These are phyloP conservation scores for Virgularia gustaviana DNA, from an alignment of 92 coral and sea anemone genomes.

Conservation along the genomic window DNA sequence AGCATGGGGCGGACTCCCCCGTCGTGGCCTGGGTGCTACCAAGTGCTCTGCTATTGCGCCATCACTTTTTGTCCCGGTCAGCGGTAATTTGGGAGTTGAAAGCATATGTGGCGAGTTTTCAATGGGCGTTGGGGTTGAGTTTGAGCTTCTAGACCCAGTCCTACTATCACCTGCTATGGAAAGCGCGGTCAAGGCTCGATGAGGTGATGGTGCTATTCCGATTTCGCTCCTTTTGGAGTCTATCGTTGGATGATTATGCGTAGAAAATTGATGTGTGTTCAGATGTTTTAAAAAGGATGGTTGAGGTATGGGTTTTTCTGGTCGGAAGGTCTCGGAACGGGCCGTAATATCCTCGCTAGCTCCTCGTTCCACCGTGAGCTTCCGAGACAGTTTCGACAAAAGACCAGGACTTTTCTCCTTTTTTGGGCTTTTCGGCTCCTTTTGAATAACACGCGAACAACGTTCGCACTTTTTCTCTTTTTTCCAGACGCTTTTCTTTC, in stretches of 20 bases:
- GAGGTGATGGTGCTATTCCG: not conserved
- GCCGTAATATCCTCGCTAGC: not conserved
- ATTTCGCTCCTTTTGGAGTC: not conserved
- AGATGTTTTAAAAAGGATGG: not conserved
- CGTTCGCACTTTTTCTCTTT: not conserved
- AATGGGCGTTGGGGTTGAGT: not conserved
- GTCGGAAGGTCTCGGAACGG: not conserved
- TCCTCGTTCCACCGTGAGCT: not conserved
- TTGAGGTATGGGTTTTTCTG: not conserved
- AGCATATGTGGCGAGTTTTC: not conserved
- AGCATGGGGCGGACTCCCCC: too few relatives aligned
- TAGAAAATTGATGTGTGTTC: not conserved
- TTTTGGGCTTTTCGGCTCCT: not conserved
- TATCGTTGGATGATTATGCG: not conserved
- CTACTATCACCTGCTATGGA: not conserved
- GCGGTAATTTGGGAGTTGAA: not conserved
- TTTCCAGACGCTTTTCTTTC: not conserved
- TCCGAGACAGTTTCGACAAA: too few relatives aligned
- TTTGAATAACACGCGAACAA: not conserved
- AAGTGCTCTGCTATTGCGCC: not conserved
- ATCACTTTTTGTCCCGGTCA: not conserved
- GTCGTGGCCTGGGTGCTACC: not conserved
- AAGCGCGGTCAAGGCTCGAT: not conserved
- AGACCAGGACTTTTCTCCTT: not conserved
- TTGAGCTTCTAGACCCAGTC: not conserved